A percentile compares a stretch with the other conserved stretches of the same genome.
phyloP scores from a whole-genome alignment of 2,797 vertebrate species.

The Pseudochirops corinnae region DNA sequence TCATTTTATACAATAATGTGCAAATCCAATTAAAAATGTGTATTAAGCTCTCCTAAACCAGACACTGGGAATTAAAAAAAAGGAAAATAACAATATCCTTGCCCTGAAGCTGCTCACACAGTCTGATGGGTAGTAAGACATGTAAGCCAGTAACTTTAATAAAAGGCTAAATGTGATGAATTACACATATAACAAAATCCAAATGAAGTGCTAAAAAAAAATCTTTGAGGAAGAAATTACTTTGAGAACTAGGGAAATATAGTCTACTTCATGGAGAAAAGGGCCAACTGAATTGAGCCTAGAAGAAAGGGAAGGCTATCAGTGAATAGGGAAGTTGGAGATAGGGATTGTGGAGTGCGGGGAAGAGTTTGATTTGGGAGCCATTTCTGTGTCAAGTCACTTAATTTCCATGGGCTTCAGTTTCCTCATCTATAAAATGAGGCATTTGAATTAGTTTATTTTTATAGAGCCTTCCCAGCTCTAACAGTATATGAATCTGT shows the following conservation, averaged over 20 bases:
- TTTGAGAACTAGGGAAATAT: background rate
- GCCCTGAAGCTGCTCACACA: background rate
- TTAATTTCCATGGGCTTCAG: background rate
- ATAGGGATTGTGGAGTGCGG: background rate
- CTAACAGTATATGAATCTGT: background rate
- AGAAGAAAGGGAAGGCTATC: background rate
- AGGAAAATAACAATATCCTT: background rate
- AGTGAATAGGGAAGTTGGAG: background rate
- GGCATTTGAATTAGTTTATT: background rate
- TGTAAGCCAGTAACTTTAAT: background rate
- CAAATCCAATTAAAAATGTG: background rate
- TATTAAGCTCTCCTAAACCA: background rate
- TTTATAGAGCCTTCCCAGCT: background rate
- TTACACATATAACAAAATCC: background rate
- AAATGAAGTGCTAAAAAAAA: background rate
- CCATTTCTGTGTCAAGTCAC: background rate
- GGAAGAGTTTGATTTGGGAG: background rate
- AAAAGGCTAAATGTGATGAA: background rate
- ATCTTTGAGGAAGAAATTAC: background rate
- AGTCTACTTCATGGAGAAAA: background rate
- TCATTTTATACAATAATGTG: background rate
- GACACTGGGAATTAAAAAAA: background rate
- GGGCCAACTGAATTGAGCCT: background rate
- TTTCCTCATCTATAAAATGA: slow-evolving; percentile 9
- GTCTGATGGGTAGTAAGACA: background rate